A percentile compares a stretch with the other conserved stretches of the same genome.
These are phyloP conservation scores for Sebastes cheni DNA, from an alignment of 2,797 vertebrate genomes.

Conservation along the genomic window DNA sequence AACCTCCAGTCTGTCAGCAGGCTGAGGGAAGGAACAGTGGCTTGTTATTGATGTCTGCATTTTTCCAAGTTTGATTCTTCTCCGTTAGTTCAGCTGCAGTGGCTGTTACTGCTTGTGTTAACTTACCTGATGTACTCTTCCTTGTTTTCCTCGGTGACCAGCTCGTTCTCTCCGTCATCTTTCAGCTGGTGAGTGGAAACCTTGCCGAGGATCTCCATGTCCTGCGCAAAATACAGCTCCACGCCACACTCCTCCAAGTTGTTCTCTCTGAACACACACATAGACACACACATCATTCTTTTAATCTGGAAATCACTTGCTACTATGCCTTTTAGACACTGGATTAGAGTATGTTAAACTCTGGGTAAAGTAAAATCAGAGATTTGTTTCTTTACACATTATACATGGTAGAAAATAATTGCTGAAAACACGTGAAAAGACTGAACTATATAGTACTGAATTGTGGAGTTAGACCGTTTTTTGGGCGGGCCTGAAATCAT, in stretches of 20 bases:
- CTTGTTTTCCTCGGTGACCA: constrained; percentile 96
- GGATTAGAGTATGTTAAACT: background rate
- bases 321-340: background rate
- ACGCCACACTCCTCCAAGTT: constrained; percentile 94
- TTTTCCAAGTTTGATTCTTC: background rate
- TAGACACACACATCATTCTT: background rate
- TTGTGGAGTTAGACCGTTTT: too few relatives aligned
- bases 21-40: constrained; percentile 64
- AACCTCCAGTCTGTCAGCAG: constrained; percentile 97
- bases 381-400: too few relatives aligned
- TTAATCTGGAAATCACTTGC: background rate
- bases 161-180: constrained; percentile 92
- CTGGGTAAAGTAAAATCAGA: too few relatives aligned
- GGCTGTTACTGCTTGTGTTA: background rate
- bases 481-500: too few relatives aligned
- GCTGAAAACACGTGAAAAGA: too few relatives aligned
- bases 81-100: background rate
- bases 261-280: constrained; percentile 86
- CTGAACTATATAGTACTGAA: too few relatives aligned
- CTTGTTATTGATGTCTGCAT: background rate
- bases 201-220: constrained; percentile 98
- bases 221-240: constrained; percentile 97
- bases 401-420: too few relatives aligned
- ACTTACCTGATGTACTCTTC: constrained; percentile 95
- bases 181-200: constrained; percentile 96